phyloP scores from a whole-genome alignment of 2,888 invertebrate species.

The Conus canariensis region DNA sequence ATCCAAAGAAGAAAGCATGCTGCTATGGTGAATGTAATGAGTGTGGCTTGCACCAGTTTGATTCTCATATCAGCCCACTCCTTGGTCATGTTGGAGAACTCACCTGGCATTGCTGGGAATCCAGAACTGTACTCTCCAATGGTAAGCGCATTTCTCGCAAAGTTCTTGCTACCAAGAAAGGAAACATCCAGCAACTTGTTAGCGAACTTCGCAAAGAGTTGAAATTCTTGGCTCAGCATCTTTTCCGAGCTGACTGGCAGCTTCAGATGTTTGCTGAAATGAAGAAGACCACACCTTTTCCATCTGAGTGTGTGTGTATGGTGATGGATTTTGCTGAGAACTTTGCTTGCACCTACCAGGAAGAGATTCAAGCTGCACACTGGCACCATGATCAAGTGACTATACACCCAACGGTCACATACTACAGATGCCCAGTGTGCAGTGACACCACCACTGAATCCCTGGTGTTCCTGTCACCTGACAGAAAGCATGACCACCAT shows the following conservation, averaged over 20 bases:
- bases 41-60: background rate
- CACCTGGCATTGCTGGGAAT: constrained; percentile 7
- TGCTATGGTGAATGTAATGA: background rate
- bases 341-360: constrained; percentile 25
- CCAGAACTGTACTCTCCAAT: background rate
- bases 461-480: constrained; percentile 4
- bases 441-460: background rate
- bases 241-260: constrained; percentile 36
- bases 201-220: background rate
- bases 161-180: background rate
- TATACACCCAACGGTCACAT: background rate
- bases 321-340: constrained; percentile 25
- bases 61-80: background rate
- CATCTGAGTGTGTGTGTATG: background rate
- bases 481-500: background rate
- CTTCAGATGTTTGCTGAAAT: background rate
- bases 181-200: background rate
- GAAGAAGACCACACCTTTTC: background rate
- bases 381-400: constrained; percentile 30
- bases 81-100: background rate
- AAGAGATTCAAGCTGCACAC: constrained; percentile 25
- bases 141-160: background rate
- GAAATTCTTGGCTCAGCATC: constrained; percentile 9
- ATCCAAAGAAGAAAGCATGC: background rate
- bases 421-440: constrained; percentile 3